Conservation (phyloP, 1,140 invertebrate species). For the Plodia interpunctella region DNA sequence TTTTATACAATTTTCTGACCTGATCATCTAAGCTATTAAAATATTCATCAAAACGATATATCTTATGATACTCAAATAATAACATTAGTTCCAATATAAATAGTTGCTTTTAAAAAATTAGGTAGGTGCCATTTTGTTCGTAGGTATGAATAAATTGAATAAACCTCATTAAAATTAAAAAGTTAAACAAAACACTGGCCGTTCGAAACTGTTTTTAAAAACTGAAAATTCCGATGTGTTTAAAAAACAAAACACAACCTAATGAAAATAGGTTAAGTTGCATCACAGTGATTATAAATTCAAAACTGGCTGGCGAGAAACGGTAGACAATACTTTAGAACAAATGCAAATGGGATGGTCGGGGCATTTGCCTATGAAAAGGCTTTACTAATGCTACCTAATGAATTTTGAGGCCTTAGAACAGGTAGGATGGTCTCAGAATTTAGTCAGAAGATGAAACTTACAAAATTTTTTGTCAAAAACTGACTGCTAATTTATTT, state of each 20-base stretch:
- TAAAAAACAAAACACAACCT: conserved; percentile 4
- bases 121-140: no score
- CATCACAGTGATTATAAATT: conserved; percentile 6
- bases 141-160: no score
- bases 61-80: no score
- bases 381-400: neutral
- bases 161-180: conserved; percentile 1
- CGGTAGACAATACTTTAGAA: conserved; percentile 1
- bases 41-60: no score
- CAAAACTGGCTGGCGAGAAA: conserved; percentile 1
- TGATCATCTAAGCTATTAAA: no score
- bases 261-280: conserved; percentile 4
- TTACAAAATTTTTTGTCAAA: no score
- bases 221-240: neutral
- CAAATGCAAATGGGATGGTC: neutral
- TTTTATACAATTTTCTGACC: no score
- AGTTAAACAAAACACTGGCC: conserved; percentile 1
- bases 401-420: neutral
- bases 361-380: neutral
- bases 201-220: neutral
- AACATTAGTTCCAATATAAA: no score
- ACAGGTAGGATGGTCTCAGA: neutral
- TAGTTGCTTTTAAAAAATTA: no score
- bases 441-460: neutral
- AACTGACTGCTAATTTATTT: no score